A percentile compares a stretch with the other conserved stretches of the same genome.
Conservation (phyloP, 2,888 invertebrate genomes). For the Eristalinus sepulchralis region DNA sequence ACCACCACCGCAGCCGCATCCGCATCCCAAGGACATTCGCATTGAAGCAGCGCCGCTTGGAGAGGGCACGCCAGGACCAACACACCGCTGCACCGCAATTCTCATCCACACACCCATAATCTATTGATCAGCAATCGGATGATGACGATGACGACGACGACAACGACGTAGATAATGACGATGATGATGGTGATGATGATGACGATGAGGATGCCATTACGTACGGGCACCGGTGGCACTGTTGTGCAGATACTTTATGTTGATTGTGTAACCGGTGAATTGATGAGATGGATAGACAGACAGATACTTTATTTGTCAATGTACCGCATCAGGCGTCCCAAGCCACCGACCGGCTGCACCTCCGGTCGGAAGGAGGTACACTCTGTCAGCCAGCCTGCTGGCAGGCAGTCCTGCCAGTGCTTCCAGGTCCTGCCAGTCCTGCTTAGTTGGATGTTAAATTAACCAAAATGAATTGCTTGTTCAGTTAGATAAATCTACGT, state of each 20-base stretch:
- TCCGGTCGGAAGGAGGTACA: neutral
- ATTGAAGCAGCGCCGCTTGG: neutral
- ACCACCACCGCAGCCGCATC: constrained; percentile 10
- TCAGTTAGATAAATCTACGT: constrained; percentile 69
- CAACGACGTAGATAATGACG: neutral
- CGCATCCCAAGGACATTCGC: neutral
- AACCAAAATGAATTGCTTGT: constrained; percentile 69
- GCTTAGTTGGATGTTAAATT: constrained; percentile 63
- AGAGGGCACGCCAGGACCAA: neutral
- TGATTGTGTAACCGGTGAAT: constrained; percentile 64
- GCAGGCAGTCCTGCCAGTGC: neutral
- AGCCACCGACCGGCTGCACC: neutral
- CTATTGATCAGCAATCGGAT: constrained; percentile 59
- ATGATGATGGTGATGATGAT: neutral
- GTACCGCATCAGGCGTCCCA: neutral
- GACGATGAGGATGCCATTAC: neutral
- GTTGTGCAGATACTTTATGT: constrained; percentile 63
- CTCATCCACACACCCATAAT: constrained; percentile 49
- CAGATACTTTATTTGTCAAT: constrained; percentile 67
- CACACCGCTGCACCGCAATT: constrained; percentile 41
- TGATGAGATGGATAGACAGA: constrained; percentile 63
- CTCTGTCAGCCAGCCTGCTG: neutral
- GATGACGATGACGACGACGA: constrained; percentile 25
- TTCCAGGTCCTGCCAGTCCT: constrained; percentile 15
- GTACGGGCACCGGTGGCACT: neutral